Evolutionary conservation across 2,113 vertebrate species (phyloP).

Genomic region (Sinocyclocheilus maitianheensis): DNA sequence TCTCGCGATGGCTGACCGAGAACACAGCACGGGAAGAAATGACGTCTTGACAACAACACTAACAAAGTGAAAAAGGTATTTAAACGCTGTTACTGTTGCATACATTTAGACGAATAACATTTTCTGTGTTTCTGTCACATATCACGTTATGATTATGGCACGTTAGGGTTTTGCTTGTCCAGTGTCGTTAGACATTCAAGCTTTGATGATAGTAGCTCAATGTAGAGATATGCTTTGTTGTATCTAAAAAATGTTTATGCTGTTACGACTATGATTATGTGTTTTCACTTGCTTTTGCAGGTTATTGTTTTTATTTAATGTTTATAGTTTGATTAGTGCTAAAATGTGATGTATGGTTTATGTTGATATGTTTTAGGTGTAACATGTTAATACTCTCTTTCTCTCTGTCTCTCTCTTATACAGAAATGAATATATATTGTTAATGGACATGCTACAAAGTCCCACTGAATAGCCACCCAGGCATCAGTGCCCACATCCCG

Average conservation of each 20-base stretch:
- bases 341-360: not conserved
- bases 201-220: not conserved
- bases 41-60: constrained; percentile 51
- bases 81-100: not conserved
- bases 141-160: too few relatives aligned
- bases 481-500: constrained; percentile 50
- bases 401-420: not conserved
- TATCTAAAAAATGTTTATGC: not conserved
- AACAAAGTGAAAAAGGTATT: constrained; percentile 45
- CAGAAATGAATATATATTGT: not conserved
- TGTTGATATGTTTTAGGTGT: not conserved
- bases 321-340: not conserved
- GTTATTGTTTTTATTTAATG: not conserved
- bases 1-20: constrained; percentile 53
- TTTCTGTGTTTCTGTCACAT: constrained; percentile 17
- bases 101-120: not conserved
- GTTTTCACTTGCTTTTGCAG: not conserved
- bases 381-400: constrained; percentile 14
- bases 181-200: not conserved
- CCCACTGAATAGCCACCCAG: constrained; percentile 57
- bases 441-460: constrained; percentile 67
- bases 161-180: too few relatives aligned
- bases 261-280: not conserved
- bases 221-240: not conserved
- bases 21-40: constrained; percentile 33